phyloP scores from a whole-genome alignment of 2,113 vertebrate species.

The rabbit (Oryctolagus cuniculus) region DNA sequence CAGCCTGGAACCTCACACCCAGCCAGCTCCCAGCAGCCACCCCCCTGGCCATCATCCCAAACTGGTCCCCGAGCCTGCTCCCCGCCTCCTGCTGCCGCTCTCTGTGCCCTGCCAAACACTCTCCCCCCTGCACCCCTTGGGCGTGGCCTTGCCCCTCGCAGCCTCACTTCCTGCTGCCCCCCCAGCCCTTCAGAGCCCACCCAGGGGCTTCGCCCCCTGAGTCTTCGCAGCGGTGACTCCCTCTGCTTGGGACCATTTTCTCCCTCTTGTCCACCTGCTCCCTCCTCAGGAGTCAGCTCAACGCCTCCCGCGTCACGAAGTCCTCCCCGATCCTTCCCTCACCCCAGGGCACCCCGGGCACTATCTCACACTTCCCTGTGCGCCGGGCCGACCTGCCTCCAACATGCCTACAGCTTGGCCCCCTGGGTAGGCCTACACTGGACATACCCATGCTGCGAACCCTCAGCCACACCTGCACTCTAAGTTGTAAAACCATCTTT shows the following conservation, averaged over 20 bases:
- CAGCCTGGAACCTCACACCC: not conserved
- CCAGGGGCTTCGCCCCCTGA: not conserved
- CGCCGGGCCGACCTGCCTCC: not conserved
- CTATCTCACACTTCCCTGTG: not conserved
- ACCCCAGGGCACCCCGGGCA: not conserved
- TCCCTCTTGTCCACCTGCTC: not conserved
- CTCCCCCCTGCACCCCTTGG: not conserved
- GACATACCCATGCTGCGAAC: no score
- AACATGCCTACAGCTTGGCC: not conserved
- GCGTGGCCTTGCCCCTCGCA: not conserved
- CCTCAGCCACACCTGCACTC: no score
- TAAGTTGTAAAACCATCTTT: no score
- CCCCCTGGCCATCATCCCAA: accelerated
- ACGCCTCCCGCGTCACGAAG: not conserved
- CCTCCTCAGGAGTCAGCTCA: not conserved
- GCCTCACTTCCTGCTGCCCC: not conserved
- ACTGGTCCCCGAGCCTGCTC: not conserved
- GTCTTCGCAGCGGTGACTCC: accelerated
- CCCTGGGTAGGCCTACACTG: no score
- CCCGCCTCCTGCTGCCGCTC: not conserved
- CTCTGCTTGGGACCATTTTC: not conserved
- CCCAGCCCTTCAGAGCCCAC: not conserved
- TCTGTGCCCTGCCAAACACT: accelerated
- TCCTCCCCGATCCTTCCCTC: not conserved
- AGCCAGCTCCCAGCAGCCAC: not conserved